Evolutionary conservation across 2,888 invertebrate genomes (phyloP), one percentile per base, ranked within the genome.

Genomic region (Agonopterix subpropinquella): DNA sequence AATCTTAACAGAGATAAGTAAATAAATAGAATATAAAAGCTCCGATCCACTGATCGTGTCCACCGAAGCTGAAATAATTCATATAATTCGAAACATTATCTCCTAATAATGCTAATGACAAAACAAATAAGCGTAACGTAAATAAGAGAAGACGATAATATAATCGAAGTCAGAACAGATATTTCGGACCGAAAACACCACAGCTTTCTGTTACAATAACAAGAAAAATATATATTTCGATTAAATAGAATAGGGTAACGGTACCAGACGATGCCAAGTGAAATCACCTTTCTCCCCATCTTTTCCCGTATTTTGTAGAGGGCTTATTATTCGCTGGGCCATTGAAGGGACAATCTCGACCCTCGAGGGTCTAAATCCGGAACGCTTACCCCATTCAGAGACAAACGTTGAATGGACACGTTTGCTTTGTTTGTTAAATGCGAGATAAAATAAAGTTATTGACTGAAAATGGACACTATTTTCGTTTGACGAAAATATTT

Each of bases 291-390:
- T 11, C 15, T 41, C 35, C 46, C 10, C 13, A 41, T 44, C 15
- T 50, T 43, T 39, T 42, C 15, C 37, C 43, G 15, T 44, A 35
- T 50, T 47, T 47, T 47, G 36, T 44, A 44, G 41, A 45, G 47
- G 44, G 45, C 49, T 52, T 52, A 52, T 52, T 52, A 52, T 50
- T 47, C 49, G 43, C 15, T 15, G 36, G 39, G 35, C 49, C 47
- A 49, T 52, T 52, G 47, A 49, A 45, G 41, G 52, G 52, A 50
- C 52, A 52, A 52, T 52, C 49, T 49, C 36, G 41, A 36, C 43
- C 47, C 49, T 49, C 37, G 47, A 47, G 44, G 52, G 44, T 28
- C 47, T 41, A 11, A 45, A 47, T 11, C 44, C 39, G 45, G 43
- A 18, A 8, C 45, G 45, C 28, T 45, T 50, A 43, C 47, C 47